Conservation (phyloP, 2,113 vertebrate species). For the Oxyura jamaicensis region DNA sequence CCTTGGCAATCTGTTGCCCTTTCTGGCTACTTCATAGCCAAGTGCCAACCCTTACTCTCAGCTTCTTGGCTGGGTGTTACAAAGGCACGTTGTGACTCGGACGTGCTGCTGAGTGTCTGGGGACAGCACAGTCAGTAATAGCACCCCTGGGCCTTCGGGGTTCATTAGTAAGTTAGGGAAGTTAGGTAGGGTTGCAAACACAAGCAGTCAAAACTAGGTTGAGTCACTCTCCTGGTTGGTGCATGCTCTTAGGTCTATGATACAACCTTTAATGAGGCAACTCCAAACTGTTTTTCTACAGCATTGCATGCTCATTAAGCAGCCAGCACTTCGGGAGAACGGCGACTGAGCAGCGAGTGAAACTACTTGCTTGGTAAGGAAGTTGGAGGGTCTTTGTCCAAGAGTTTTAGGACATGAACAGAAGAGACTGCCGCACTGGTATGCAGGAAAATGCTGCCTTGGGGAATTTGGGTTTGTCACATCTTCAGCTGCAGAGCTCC, state of each 20-base stretch:
- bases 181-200: background rate
- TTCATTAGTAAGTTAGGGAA: background rate
- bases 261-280: background rate
- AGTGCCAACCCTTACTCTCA: background rate
- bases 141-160: background rate
- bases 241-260: background rate
- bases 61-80: background rate
- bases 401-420: background rate
- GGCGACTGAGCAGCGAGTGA: background rate
- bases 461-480: background rate
- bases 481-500: background rate
- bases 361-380: background rate
- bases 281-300: background rate
- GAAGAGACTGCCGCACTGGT: background rate
- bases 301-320: fast-evolving
- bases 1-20: background rate
- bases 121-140: fast-evolving
- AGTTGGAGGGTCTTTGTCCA: background rate
- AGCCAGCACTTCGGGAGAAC: background rate
- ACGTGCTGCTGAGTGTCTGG: background rate
- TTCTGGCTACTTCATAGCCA: background rate
- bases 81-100: background rate
- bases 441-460: background rate
- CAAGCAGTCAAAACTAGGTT: background rate
- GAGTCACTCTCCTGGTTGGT: background rate